These are phyloP conservation scores for Xenopus tropicalis DNA, from an alignment of 2,113 vertebrate species.

Conservation along the genomic window DNA sequence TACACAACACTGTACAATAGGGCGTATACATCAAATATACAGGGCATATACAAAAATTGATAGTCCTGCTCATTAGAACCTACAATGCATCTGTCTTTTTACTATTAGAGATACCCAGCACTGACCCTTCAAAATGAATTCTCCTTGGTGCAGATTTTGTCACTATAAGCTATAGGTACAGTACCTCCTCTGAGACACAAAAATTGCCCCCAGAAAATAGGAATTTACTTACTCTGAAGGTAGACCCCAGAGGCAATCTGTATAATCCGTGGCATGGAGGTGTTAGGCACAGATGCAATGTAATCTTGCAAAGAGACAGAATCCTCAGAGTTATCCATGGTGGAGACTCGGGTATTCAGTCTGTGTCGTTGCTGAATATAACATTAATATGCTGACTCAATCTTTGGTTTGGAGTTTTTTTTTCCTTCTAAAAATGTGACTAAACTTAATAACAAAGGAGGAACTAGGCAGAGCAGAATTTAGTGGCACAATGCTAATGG, in stretches of 20 bases:
- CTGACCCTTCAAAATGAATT: no score
- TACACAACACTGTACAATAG: no score
- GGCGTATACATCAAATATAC: no score
- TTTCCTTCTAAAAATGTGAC: not conserved
- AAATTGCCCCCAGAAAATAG: no score
- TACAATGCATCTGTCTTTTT: no score
- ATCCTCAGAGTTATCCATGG: constrained; percentile 21
- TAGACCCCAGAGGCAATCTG: constrained; percentile 30
- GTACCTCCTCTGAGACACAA: no score
- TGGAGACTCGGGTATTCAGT: not conserved
- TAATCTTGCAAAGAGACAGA: constrained; percentile 12
- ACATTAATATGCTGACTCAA: not conserved
- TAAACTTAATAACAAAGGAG: constrained; percentile 6
- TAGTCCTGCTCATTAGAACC: no score
- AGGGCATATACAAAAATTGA: no score
- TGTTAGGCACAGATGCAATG: constrained; percentile 1
- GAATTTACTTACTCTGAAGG: constrained; percentile 23
- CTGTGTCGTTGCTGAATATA: not conserved
- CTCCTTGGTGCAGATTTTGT: no score
- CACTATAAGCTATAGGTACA: no score
- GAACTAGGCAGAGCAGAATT: not conserved
- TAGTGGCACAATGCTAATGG: no score
- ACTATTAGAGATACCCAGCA: no score
- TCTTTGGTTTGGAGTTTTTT: not conserved
- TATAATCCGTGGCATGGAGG: constrained; percentile 23